Evolutionary conservation across 2,888 invertebrate genomes (phyloP).

Genomic region (Diloba caeruleocephala): DNA sequence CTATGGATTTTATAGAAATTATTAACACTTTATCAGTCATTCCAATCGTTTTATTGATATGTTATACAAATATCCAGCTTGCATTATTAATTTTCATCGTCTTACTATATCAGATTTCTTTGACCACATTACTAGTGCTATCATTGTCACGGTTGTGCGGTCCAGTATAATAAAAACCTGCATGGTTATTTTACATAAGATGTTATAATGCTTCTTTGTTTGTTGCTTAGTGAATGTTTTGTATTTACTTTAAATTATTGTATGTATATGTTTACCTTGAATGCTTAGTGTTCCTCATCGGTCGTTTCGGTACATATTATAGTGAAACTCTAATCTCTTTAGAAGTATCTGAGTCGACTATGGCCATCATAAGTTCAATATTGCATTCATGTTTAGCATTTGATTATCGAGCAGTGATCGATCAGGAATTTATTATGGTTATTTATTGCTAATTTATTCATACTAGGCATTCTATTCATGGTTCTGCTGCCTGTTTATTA

Average conservation of each 20-base stretch:
- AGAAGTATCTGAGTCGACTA: constrained; percentile 7
- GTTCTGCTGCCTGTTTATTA: background rate
- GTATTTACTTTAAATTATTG: constrained; percentile 14
- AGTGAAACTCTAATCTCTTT: background rate
- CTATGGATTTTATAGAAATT: constrained; percentile 5
- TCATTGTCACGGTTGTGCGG: constrained; percentile 72
- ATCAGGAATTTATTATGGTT: constrained; percentile 15
- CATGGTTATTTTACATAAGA: constrained; percentile 19
- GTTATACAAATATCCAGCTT: constrained; percentile 15
- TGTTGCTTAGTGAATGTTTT: constrained; percentile 28
- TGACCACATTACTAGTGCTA: constrained; percentile 61
- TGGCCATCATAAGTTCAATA: background rate
- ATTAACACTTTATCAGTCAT: constrained; percentile 1
- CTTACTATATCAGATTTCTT: constrained; percentile 33
- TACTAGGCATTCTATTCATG: no score
- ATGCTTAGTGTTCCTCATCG: constrained; percentile 18
- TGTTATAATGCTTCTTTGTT: constrained; percentile 26
- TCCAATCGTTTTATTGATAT: constrained; percentile 8
- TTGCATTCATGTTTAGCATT: constrained; percentile 4
- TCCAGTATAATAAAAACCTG: constrained; percentile 51
- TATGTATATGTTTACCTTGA: constrained; percentile 31
- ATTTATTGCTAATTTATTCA: background rate
- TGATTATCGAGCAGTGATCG: constrained; percentile 6
- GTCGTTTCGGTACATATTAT: constrained; percentile 10
- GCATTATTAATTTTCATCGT: constrained; percentile 12